Percentiles rank a stretch among this genome's conserved stretches.
Conservation (phyloP, 2,888 invertebrate genomes). For the Rhagonycha lutea region DNA sequence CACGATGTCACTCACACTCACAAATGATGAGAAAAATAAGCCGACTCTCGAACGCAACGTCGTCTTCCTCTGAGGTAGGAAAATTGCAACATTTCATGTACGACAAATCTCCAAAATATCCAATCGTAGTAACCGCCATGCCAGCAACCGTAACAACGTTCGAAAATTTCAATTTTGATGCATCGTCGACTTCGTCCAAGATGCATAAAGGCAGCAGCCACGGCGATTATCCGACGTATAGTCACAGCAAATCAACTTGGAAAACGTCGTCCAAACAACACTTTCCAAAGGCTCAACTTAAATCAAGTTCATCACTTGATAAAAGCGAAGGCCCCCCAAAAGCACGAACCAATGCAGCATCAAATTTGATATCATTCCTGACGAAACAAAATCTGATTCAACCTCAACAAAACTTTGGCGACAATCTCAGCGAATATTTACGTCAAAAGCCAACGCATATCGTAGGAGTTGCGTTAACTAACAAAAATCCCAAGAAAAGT, state of each 20-base stretch:
- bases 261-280: neutral
- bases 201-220: neutral
- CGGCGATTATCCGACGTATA: neutral
- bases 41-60: neutral
- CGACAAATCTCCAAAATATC: conserved; percentile 26
- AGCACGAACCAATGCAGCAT: neutral
- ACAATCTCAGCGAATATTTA: neutral
- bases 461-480: neutral
- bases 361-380: neutral
- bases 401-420: neutral
- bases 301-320: neutral
- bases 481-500: neutral
- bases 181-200: neutral
- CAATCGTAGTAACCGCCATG: conserved; percentile 33
- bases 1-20: neutral
- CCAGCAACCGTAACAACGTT: conserved; percentile 17
- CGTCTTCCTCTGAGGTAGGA: neutral
- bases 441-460: neutral
- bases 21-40: neutral
- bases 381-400: neutral
- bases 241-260: too few species aligned
- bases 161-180: neutral
- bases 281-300: neutral
- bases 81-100: conserved; percentile 11
- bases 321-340: neutral